These are phyloP conservation scores for Pedicia rivosa DNA, from an alignment of 2,888 invertebrate genomes.

Conservation along the genomic window DNA sequence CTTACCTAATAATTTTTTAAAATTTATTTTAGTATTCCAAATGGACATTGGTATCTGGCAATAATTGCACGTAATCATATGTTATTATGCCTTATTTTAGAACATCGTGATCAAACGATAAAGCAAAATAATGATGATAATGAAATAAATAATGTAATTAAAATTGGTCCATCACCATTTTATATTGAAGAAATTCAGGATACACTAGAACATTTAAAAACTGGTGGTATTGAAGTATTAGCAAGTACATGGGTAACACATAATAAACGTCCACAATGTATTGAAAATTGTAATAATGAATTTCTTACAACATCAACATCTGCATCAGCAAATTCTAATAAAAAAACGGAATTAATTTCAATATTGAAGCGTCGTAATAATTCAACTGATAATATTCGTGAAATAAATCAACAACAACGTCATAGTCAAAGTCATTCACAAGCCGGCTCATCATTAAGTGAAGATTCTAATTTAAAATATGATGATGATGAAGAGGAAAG, in stretches of 20 bases:
- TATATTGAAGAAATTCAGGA: slow-evolving; percentile 85
- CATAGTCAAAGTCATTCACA: too few relatives aligned
- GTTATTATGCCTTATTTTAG: slow-evolving; percentile 49
- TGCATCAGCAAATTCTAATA: not conserved
- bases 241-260: slow-evolving; percentile 50
- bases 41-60: slow-evolving; percentile 55
- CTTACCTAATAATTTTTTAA: too few relatives aligned
- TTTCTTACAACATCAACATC: too few relatives aligned
- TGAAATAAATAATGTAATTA: slow-evolving; percentile 11
- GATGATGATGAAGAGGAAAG: slow-evolving; percentile 48
- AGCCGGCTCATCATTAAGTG: slow-evolving; percentile 25
- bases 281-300: slow-evolving; percentile 1
- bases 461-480: slow-evolving; percentile 17
- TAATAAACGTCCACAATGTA: slow-evolving; percentile 40
- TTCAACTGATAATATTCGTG: slow-evolving; percentile 25
- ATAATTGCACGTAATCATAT: slow-evolving; percentile 56
- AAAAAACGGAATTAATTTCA: slow-evolving; percentile 26
- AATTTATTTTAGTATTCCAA: slow-evolving; percentile 35
- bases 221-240: slow-evolving; percentile 56
- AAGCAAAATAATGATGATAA: slow-evolving; percentile 14
- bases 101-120: slow-evolving; percentile 11
- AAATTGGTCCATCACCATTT: slow-evolving; percentile 58
- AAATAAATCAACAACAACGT: slow-evolving; percentile 21
- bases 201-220: slow-evolving; percentile 59
- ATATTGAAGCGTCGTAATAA: slow-evolving; percentile 41